A percentile compares a stretch with the other conserved stretches of the same genome.
These are phyloP conservation scores for Tinea semifulvella DNA, from an alignment of 2,888 invertebrate species.

Conservation along the genomic window DNA sequence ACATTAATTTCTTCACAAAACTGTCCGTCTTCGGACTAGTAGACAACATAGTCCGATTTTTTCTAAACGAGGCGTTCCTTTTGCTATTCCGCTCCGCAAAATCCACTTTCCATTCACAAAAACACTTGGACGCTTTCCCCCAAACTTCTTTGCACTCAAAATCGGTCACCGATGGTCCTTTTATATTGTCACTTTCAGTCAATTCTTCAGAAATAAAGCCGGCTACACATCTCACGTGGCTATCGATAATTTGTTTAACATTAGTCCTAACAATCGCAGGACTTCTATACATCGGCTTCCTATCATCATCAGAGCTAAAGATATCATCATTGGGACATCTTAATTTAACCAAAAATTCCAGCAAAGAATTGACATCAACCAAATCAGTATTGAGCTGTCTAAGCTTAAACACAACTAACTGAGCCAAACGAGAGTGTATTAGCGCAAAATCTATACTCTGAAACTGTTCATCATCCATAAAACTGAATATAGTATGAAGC, in stretches of 20 bases:
- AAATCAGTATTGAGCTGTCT: conserved; percentile 48
- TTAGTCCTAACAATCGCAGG: background rate
- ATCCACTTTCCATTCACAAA: conserved; percentile 71
- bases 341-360: conserved; percentile 45
- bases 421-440: conserved; percentile 72
- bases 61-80: conserved; percentile 60
- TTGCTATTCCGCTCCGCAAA: conserved; percentile 57
- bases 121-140: conserved; percentile 64
- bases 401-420: conserved; percentile 69
- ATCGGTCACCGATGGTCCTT: conserved; percentile 64
- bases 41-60: conserved; percentile 57
- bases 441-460: conserved; percentile 69
- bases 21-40: conserved; percentile 51
- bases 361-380: conserved; percentile 45
- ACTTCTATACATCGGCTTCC: conserved; percentile 28
- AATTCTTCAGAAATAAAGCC: conserved; percentile 53
- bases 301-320: conserved; percentile 68
- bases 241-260: conserved; percentile 36
- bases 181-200: conserved; percentile 35
- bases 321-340: conserved; percentile 59
- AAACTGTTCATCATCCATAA: conserved; percentile 74
- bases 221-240: conserved; percentile 50
- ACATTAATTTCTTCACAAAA: conserved; percentile 49
- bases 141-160: conserved; percentile 66
- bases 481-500: conserved; percentile 72